Conservation (phyloP, 1,140 invertebrate species). For the Portunus trituberculatus region DNA sequence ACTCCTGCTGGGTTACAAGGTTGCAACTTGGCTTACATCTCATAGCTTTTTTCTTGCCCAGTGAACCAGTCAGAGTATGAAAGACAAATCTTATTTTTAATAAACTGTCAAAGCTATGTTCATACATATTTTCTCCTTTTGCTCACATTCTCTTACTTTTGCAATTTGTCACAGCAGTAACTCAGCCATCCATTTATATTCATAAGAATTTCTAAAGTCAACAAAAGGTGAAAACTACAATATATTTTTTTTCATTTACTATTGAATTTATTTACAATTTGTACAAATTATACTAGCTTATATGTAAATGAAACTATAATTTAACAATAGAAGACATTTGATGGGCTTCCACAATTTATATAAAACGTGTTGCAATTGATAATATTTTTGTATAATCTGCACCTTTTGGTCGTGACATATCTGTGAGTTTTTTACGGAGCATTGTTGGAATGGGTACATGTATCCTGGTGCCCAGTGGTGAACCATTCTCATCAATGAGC, state of each 20-base stretch:
- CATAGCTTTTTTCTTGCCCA: no score
- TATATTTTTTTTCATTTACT: background rate
- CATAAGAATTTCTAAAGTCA: background rate
- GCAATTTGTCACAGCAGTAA: no score
- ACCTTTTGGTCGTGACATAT: constrained; percentile 90
- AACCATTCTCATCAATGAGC: constrained; percentile 96
- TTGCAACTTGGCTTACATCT: no score
- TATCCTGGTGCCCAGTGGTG: constrained; percentile 95
- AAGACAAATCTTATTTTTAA: no score
- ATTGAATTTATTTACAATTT: constrained; percentile 20
- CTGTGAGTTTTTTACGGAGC: constrained; percentile 91
- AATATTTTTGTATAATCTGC: constrained; percentile 97
- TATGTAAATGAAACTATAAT: background rate
- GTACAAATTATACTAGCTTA: constrained; percentile 5
- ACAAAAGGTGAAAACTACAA: background rate
- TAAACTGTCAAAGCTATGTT: no score
- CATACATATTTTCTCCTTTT: no score
- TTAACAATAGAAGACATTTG: background rate
- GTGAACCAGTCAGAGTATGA: no score
- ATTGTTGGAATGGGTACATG: constrained; percentile 96
- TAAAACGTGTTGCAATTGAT: constrained; percentile 95
- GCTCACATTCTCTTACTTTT: no score
- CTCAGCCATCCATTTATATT: no score
- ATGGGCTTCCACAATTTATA: constrained; percentile 83
- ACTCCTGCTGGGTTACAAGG: no score